Evolutionary conservation across 2,888 invertebrate genomes (phyloP), one percentile per base, ranked within the genome.

Genomic region (Acronicta aceris): DNA sequence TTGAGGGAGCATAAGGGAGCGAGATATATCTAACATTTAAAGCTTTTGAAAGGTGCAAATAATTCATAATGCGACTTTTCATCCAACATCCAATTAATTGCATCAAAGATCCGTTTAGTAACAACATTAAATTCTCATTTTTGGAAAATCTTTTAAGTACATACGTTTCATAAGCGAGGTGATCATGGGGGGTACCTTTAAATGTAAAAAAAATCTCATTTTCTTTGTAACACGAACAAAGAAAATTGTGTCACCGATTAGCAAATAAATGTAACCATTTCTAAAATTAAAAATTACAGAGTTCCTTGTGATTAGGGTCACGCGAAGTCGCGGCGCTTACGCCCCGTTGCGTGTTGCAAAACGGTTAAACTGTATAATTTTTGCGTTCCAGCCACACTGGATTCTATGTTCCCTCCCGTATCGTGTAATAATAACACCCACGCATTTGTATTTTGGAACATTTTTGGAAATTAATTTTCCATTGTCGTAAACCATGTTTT

Each of bases 361-460:
- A 78, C 73, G 76, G 72, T 84, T 81, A 69, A 67, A 71, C 76
- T 76, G 82, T 81, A 83, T 84, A 85, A 84, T 82, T 84, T 85
- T 81, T 81, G 78, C 81, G 78, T 85, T 82, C 79, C 74, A 78
- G 68, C 76, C 68, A 73, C 74, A 77, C 74, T 72, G 69, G 74
- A 76, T 71, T 64, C 59, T 71, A 73, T 71, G 78, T 67, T 69
- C 52, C 40, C 52, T 55, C 47, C 59, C 62, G 50, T 59, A 74
- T 71, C 68, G 65, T 70, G 76, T 76, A 68, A 69, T 78, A 80
- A 76, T 76, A 74, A 76, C 62, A 61, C 55, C 65, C 53, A 73
- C 76, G 70, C 74, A 76, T 76, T 76, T 67, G 46, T 76, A 50
- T 69, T 66, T 68, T 60, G 59, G 43, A 30, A 59, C 54, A 52